Evolutionary conservation across 2,797 vertebrate species (phyloP).

Genomic region (Helostoma temminkii): DNA sequence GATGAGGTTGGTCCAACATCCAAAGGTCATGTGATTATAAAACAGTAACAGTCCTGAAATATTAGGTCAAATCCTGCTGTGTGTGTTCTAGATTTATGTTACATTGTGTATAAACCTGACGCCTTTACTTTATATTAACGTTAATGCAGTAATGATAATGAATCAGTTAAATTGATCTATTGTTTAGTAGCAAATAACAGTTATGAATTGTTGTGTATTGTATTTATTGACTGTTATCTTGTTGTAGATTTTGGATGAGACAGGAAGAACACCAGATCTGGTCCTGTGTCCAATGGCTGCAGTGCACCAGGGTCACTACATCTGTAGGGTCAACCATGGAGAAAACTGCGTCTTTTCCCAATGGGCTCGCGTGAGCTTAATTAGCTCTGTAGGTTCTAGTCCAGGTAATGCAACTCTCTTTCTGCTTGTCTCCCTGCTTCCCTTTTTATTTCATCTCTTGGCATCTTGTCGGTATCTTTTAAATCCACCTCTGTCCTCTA

Average conservation of each 20-base stretch:
- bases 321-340: slow-evolving; percentile 86
- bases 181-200: background rate
- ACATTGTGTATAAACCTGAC: background rate
- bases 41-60: background rate
- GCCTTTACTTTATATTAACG: background rate
- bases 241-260: slow-evolving; percentile 79
- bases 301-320: slow-evolving; percentile 79
- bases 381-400: slow-evolving; percentile 66
- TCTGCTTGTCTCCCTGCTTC: background rate
- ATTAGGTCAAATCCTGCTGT: background rate
- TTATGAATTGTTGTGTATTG: background rate
- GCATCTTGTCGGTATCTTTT: background rate
- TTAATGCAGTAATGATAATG: background rate
- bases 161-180: background rate
- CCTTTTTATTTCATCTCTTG: background rate
- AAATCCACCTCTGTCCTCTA: slow-evolving; percentile 8
- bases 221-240: background rate
- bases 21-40: background rate
- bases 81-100: background rate
- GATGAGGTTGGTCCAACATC: slow-evolving; percentile 79
- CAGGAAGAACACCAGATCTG: slow-evolving; percentile 76
- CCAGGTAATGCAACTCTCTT: slow-evolving; percentile 68
- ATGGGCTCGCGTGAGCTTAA: slow-evolving; percentile 82
- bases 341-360: slow-evolving; percentile 83
- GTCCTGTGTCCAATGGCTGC: slow-evolving; percentile 67